Conservation (phyloP, 2,888 invertebrate species). For the Zaprionus obscuricornis region DNA sequence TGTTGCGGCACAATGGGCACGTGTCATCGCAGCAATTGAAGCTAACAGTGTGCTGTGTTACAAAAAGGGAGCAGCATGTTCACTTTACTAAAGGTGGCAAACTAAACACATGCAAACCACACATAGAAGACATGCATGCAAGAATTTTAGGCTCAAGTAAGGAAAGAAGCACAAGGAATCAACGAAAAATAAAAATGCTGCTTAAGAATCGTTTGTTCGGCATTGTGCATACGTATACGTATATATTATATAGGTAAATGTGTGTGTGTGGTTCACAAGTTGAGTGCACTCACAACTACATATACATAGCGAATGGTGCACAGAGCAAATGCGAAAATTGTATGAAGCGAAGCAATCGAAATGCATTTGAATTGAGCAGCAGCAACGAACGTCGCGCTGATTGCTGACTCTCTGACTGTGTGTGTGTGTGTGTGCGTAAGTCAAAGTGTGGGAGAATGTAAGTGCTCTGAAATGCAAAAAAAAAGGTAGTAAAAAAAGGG, state of each 20-base stretch:
- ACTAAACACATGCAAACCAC: constrained; percentile 32
- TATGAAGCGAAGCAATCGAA: constrained; percentile 64
- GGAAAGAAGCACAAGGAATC: constrained; percentile 48
- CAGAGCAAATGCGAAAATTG: constrained; percentile 11
- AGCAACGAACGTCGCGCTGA: constrained; percentile 41
- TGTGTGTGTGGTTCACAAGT: constrained; percentile 57
- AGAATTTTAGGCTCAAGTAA: not conserved
- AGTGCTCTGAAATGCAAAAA: constrained; percentile 45
- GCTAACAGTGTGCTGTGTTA: constrained; percentile 21
- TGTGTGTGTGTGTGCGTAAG: constrained; percentile 13
- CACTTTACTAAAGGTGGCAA: constrained; percentile 45
- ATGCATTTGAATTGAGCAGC: constrained; percentile 72
- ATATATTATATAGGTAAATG: no score
- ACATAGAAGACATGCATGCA: constrained; percentile 22
- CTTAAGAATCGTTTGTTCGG: constrained; percentile 55
- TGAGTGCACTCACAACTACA: constrained; percentile 63
- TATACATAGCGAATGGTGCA: constrained; percentile 9
- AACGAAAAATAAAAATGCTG: constrained; percentile 61
- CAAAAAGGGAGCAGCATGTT: constrained; percentile 38
- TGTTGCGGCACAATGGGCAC: constrained; percentile 72
- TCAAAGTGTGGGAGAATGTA: constrained; percentile 26
- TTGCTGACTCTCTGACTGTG: constrained; percentile 26
- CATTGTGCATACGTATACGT: constrained; percentile 15
- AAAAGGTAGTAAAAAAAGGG: constrained; percentile 37
- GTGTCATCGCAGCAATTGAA: constrained; percentile 59